Base-by-base conservation (phyloP, 2,888 invertebrate species). In the Heliconius hortense region DNA sequence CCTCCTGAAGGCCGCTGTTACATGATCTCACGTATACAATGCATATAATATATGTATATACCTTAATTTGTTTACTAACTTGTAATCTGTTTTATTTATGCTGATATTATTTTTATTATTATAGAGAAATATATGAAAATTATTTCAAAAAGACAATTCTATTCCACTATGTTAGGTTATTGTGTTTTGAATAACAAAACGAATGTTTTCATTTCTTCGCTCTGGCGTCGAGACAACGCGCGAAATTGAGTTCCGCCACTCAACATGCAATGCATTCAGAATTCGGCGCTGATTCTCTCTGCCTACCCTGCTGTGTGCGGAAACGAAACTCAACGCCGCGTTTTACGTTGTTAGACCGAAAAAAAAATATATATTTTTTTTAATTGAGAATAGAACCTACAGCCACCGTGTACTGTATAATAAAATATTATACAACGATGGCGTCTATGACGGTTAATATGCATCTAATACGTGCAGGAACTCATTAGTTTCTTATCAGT, bases 401-500 rank as follows among this genome's bases (percentile, higher is more conserved):
- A 56, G 26, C 60, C 7, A 26, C 26, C 15, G 26, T 60, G 10
- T 56, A 56, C n/a, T 56, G n/a, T 64, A 11, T 11, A 11, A 31
- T 63, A 35, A 18, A 11, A 26, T 62, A 26, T 13, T 18, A 0
- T n/a, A n/a, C 24, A 24, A 26, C 39, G 21, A 21, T 7, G 2
- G 24, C 35, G n/a, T 26, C 26, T 18, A 8, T 43, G 13, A 24
- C 8, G 24, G 64, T 66, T 24, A 18, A 43, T 18, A 66, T 43
- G 39, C 13, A 43, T 43, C 24, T 43, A 43, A 66, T 69, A 31
- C 56, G 39, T 68, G 67, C 28, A 48, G 11, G 10, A 26, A 21
- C 48, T 68, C 26, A 48, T 48, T 68, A 68, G 21, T 68, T 18
- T 18, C 26, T 68, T 68, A 68, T 68, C 67, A 43, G 28, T 68